These are phyloP conservation scores for Minunthozetes semirufus DNA, from an alignment of 2,888 invertebrate genomes.

Conservation along the genomic window DNA sequence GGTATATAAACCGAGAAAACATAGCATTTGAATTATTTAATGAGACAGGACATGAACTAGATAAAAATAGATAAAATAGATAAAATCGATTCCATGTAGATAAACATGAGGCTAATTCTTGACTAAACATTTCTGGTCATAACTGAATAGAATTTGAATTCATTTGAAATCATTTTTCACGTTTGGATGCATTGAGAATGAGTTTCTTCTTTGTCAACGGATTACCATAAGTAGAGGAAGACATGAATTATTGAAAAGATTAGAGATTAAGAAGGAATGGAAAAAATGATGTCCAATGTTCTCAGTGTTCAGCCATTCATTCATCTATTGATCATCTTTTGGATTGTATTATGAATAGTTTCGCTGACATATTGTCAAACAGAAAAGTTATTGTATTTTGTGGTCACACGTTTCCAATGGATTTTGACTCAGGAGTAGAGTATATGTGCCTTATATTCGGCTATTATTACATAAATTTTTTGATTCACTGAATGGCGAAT, in stretches of 20 bases:
- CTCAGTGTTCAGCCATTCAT: not conserved
- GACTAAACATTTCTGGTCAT: not conserved
- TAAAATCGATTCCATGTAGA: not conserved
- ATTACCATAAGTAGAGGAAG: constrained; percentile 1
- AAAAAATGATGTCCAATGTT: not conserved
- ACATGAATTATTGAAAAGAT: constrained; percentile 29
- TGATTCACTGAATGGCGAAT: not conserved
- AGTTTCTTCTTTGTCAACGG: not conserved
- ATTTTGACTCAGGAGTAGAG: constrained; percentile 9
- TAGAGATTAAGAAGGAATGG: constrained; percentile 5
- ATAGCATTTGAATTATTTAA: no score
- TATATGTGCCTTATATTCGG: no score
- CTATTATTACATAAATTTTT: constrained; percentile 17
- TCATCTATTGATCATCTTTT: constrained; percentile 20
- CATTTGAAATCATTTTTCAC: not conserved
- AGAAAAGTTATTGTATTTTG: constrained; percentile 30
- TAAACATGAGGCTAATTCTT: not conserved
- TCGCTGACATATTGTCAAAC: constrained; percentile 32
- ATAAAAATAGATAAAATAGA: no score
- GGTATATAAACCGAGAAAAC: no score
- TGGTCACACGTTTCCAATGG: constrained; percentile 25
- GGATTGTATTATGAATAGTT: not conserved
- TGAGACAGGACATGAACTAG: no score
- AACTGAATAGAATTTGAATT: not conserved
- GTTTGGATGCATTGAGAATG: not conserved